Evolutionary conservation across 2,888 invertebrate genomes (phyloP).

Genomic region (Emesis russula): DNA sequence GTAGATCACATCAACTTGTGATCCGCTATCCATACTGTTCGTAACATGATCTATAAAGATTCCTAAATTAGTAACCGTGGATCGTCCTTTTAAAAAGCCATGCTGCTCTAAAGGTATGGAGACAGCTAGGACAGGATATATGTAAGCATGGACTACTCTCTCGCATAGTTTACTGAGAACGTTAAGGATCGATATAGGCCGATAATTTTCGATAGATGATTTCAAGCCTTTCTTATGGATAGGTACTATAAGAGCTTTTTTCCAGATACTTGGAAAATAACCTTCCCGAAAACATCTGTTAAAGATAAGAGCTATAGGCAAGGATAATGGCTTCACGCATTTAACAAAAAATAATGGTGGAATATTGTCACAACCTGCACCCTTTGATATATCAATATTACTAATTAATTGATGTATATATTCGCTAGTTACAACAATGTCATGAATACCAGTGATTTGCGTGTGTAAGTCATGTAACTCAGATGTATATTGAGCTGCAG

Average conservation of each 20-base stretch:
- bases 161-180: background rate
- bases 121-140: background rate
- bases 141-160: background rate
- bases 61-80: background rate
- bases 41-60: too few relatives aligned
- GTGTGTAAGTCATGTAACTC: background rate
- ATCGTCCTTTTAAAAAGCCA: background rate
- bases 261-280: constrained; percentile 40
- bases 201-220: constrained; percentile 31
- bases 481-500: background rate
- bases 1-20: too few relatives aligned
- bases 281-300: constrained; percentile 22
- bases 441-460: background rate
- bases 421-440: background rate
- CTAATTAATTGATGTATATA: too few relatives aligned
- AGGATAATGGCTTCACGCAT: constrained; percentile 20
- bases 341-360: constrained; percentile 27
- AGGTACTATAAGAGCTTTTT: constrained; percentile 35
- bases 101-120: background rate
- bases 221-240: constrained; percentile 46
- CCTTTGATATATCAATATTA: constrained; percentile 9
- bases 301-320: constrained; percentile 24
- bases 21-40: too few relatives aligned
- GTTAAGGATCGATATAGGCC: constrained; percentile 37
- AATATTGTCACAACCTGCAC: constrained; percentile 30